Evolutionary conservation across 2,888 invertebrate species (phyloP).

Genomic region (Drosophila dives): DNA sequence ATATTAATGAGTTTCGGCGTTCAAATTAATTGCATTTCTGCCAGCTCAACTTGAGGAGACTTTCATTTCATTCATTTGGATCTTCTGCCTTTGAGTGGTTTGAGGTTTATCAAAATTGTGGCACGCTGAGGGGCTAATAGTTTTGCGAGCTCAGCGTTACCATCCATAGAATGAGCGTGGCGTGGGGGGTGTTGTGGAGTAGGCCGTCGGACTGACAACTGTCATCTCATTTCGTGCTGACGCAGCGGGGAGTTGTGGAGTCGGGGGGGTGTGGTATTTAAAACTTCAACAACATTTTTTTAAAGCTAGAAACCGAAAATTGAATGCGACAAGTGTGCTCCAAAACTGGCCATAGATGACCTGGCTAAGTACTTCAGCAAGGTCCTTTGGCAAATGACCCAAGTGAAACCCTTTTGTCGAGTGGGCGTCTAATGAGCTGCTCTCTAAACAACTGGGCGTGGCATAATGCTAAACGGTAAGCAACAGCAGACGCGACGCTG

Average conservation of each 20-base stretch:
- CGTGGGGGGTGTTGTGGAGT: neutral
- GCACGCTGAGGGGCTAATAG: slow-evolving; percentile 45
- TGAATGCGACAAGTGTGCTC: slow-evolving; percentile 53
- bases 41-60: slow-evolving; percentile 45
- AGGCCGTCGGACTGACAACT: slow-evolving; percentile 33
- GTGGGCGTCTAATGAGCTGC: slow-evolving; percentile 63
- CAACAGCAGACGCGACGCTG: slow-evolving; percentile 16
- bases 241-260: slow-evolving; percentile 47
- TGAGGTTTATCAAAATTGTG: slow-evolving; percentile 58
- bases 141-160: slow-evolving; percentile 44
- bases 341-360: slow-evolving; percentile 14
- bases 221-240: slow-evolving; percentile 64
- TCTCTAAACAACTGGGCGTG: slow-evolving; percentile 57
- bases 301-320: slow-evolving; percentile 63
- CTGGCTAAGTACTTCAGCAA: neutral
- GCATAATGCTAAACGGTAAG: slow-evolving; percentile 45
- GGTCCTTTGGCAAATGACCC: slow-evolving; percentile 13
- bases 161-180: neutral
- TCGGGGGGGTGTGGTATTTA: slow-evolving; percentile 20
- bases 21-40: slow-evolving; percentile 76
- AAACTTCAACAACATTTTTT: slow-evolving; percentile 61
- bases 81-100: slow-evolving; percentile 9
- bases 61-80: slow-evolving; percentile 58
- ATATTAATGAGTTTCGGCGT: slow-evolving; percentile 79
- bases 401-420: slow-evolving; percentile 35